phyloP scores from a whole-genome alignment of 2,113 vertebrate species.

The Xenus cinereus region DNA sequence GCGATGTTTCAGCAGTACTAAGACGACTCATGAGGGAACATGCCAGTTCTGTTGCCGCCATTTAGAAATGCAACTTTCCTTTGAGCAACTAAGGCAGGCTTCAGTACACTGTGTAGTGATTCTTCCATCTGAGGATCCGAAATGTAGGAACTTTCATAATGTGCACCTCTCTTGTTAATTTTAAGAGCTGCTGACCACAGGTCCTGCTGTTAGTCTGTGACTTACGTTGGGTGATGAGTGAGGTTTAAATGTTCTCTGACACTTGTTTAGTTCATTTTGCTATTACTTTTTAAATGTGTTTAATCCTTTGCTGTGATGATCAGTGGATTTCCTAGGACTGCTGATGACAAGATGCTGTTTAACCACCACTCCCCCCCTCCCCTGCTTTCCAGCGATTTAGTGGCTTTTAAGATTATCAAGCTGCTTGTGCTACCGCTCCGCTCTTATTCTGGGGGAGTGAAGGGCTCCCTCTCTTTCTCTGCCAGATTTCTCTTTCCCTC shows the following conservation, averaged over 20 bases:
- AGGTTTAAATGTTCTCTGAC: background rate
- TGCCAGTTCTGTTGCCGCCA: background rate
- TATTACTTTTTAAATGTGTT: background rate
- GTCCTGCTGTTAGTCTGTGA: background rate
- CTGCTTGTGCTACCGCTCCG: background rate
- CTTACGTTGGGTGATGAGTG: background rate
- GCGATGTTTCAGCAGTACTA: background rate
- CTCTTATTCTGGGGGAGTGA: background rate
- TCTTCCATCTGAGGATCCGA: background rate
- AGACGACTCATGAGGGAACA: fast-evolving
- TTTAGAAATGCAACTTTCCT: background rate
- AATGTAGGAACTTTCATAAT: background rate
- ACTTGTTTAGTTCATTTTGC: background rate
- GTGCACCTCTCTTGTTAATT: background rate
- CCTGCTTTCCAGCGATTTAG: background rate
- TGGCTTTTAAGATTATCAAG: background rate
- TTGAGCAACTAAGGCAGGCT: background rate
- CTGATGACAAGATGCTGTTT: background rate
- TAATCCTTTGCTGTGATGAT: background rate
- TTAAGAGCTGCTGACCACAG: background rate
- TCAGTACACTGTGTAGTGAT: background rate
- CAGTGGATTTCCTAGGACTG: background rate
- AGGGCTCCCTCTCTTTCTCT: background rate
- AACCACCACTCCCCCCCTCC: background rate
- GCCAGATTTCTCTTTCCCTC: background rate